Evolutionary conservation across 2,888 invertebrate genomes (phyloP).

Genomic region (Acleris sparsana): DNA sequence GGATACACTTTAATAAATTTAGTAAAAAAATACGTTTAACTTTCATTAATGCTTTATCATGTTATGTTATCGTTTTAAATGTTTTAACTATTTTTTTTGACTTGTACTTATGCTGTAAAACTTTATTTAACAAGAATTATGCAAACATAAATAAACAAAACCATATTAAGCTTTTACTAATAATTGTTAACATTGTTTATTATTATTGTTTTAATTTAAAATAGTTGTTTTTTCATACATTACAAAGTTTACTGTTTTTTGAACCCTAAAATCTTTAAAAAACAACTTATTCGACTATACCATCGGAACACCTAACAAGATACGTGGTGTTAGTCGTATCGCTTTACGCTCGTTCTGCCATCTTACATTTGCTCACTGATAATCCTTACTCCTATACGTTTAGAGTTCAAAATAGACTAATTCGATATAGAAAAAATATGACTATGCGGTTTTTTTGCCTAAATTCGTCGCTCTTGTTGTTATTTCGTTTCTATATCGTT

Average conservation of each 20-base stretch:
- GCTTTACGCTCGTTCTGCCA: constrained; percentile 34
- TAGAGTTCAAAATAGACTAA: constrained; percentile 3
- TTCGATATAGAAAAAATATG: neutral
- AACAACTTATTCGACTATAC: constrained; percentile 42
- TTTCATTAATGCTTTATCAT: too few species aligned
- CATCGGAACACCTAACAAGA: constrained; percentile 50
- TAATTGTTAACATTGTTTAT: too few species aligned
- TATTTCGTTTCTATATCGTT: constrained; percentile 21
- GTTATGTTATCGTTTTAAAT: too few species aligned
- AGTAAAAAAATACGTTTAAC: too few species aligned
- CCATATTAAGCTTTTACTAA: too few species aligned
- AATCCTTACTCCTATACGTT: neutral
- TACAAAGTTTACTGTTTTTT: neutral
- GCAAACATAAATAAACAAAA: too few species aligned
- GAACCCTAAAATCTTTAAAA: constrained; percentile 39
- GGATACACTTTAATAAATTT: too few species aligned
- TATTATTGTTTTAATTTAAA: too few species aligned
- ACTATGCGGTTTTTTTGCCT: constrained; percentile 7
- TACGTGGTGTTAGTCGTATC: constrained; percentile 41
- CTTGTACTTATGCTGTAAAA: too few species aligned
- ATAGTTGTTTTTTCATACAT: neutral
- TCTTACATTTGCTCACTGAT: neutral
- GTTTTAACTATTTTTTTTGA: too few species aligned
- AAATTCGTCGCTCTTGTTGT: constrained; percentile 25
- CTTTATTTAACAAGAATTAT: too few species aligned